A percentile compares a stretch with the other conserved stretches of the same genome.
Evolutionary conservation across 2,113 vertebrate genomes (phyloP).

Genomic region (Catharus fuscescens): DNA sequence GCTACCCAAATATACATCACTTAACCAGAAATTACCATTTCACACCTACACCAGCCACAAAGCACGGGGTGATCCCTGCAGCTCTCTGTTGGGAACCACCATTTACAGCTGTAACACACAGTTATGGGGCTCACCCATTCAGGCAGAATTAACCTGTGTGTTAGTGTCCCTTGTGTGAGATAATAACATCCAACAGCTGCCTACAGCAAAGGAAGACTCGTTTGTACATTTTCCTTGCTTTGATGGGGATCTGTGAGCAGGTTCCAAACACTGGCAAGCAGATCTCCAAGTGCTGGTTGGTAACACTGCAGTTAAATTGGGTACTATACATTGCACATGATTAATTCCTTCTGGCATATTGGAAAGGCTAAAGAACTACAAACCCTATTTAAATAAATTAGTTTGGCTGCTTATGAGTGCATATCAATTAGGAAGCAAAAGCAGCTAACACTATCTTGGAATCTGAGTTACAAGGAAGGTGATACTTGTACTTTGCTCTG

Average conservation of each 20-base stretch:
- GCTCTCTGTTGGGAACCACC: background rate
- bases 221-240: background rate
- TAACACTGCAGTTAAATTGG: background rate
- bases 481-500: background rate
- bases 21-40: background rate
- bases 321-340: background rate
- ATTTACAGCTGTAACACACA: background rate
- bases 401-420: background rate
- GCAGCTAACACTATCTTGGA: background rate
- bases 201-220: background rate
- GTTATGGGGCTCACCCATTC: background rate
- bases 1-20: background rate
- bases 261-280: background rate
- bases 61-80: rapidly evolving
- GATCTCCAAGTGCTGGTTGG: background rate
- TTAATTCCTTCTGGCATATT: background rate
- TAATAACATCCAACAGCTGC: background rate
- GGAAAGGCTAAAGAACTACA: background rate
- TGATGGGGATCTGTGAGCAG: background rate
- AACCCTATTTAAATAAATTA: background rate
- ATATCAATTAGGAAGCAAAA: background rate
- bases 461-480: background rate
- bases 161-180: background rate
- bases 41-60: background rate
- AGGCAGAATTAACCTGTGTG: background rate